phyloP scores from a whole-genome alignment of 2,888 invertebrate genomes.

The Choristoneura rosaceana region DNA sequence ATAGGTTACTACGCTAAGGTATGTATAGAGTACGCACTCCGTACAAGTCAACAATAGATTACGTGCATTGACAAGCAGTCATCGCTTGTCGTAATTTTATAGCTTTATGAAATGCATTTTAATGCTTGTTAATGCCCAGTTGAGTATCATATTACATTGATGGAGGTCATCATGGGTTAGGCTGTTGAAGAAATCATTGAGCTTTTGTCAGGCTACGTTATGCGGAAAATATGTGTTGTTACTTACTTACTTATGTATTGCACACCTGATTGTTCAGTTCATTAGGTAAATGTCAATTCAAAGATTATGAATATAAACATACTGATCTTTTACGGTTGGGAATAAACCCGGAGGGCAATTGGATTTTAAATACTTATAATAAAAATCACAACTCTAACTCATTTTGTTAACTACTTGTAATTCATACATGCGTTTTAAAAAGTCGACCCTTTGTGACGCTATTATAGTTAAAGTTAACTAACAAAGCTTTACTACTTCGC shows the following conservation, averaged over 20 bases:
- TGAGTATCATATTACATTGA: slow-evolving; percentile 28
- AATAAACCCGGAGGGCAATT: not conserved
- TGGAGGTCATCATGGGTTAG: slow-evolving; percentile 23
- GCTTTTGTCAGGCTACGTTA: slow-evolving; percentile 29
- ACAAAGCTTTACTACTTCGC: slow-evolving; percentile 13
- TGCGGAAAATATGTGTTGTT: slow-evolving; percentile 11
- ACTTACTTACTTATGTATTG: not conserved
- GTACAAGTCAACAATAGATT: slow-evolving; percentile 28
- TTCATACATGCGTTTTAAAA: too few relatives aligned
- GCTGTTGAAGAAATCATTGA: slow-evolving; percentile 25
- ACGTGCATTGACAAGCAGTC: slow-evolving; percentile 17
- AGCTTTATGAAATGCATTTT: slow-evolving; percentile 27
- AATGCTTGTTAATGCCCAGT: slow-evolving; percentile 21
- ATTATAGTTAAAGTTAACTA: not conserved
- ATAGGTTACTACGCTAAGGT: slow-evolving; percentile 30
- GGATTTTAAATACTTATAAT: too few relatives aligned
- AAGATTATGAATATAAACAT: not conserved
- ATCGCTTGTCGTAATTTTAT: slow-evolving; percentile 13
- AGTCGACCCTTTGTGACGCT: slow-evolving; percentile 3
- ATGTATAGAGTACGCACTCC: slow-evolving; percentile 6
- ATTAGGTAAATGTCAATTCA: slow-evolving; percentile 13
- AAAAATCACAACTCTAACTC: too few relatives aligned
- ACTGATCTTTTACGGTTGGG: not conserved
- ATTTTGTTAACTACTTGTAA: too few relatives aligned
- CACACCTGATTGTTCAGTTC: slow-evolving; percentile 19